Percentiles rank a stretch among this genome's conserved stretches.
phyloP scores from a whole-genome alignment of 30 jellyfish, hydroid and myxozoan genomes.

The Chrysaora quinquecirrha region DNA sequence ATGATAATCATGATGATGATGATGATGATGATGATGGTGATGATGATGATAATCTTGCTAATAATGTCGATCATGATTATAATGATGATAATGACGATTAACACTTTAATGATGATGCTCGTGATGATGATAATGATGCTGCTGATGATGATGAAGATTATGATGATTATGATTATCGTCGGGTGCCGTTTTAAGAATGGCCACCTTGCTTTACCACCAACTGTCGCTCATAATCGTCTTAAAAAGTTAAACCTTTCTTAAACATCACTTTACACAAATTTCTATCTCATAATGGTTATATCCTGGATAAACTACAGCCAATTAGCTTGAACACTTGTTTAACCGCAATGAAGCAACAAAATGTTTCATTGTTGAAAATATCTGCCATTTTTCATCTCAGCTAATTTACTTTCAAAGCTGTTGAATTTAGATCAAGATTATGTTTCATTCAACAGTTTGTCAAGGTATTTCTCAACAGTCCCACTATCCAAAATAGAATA shows the following conservation, averaged over 20 bases:
- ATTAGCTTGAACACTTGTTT: neutral
- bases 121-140: too few relatives aligned
- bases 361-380: neutral
- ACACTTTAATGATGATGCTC: too few relatives aligned
- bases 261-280: neutral
- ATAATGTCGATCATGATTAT: too few relatives aligned
- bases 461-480: neutral
- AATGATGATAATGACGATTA: too few relatives aligned
- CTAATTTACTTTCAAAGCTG: slow-evolving; percentile 1
- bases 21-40: too few relatives aligned
- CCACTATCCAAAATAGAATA: neutral
- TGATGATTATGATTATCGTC: too few relatives aligned
- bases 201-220: slow-evolving; percentile 5
- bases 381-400: neutral
- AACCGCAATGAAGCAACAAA: neutral
- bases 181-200: too few relatives aligned
- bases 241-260: neutral
- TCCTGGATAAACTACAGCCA: neutral
- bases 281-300: neutral
- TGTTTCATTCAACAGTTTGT: neutral
- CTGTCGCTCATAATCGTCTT: neutral
- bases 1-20: too few relatives aligned
- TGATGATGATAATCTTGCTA: too few relatives aligned
- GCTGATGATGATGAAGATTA: too few relatives aligned
- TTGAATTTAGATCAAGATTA: neutral